A percentile compares a stretch with the other conserved stretches of the same genome.
Evolutionary conservation across 2,797 vertebrate species (phyloP).

Genomic region (Cacajao melanocephalus): DNA sequence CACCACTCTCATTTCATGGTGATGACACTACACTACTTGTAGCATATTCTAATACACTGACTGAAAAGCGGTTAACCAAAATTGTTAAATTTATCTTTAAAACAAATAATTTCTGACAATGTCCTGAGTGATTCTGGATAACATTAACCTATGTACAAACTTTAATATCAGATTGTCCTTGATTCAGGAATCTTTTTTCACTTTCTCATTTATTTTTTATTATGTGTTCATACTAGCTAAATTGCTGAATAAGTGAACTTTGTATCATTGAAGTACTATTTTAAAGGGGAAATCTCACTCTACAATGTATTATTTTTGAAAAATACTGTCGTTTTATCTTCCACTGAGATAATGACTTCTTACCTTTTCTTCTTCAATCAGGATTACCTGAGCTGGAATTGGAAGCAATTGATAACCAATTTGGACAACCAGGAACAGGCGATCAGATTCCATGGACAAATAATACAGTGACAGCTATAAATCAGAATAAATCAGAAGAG

Average conservation of each 20-base stretch:
- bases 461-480: slow-evolving; percentile 83
- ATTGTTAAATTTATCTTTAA: slow-evolving; percentile 36
- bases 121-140: slow-evolving; percentile 2
- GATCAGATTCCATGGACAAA: slow-evolving; percentile 90
- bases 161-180: slow-evolving; percentile 23
- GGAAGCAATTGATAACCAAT: slow-evolving; percentile 88
- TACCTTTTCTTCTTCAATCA: slow-evolving; percentile 71
- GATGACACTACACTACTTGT: neutral
- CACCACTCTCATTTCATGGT: neutral
- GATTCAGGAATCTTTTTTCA: slow-evolving; percentile 7
- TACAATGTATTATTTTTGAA: slow-evolving; percentile 28
- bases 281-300: neutral
- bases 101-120: neutral
- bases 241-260: slow-evolving; percentile 31
- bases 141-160: neutral
- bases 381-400: slow-evolving; percentile 91
- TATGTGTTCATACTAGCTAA: neutral
- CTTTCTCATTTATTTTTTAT: slow-evolving; percentile 7
- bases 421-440: slow-evolving; percentile 88
- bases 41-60: neutral
- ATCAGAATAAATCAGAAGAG: slow-evolving; percentile 92
- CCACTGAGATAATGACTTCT: slow-evolving; percentile 20
- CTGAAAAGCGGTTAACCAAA: slow-evolving; percentile 32
- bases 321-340: slow-evolving; percentile 10
- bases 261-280: slow-evolving; percentile 37